Conservation (phyloP, 2,797 vertebrate genomes). For the Thaleichthys pacificus region DNA sequence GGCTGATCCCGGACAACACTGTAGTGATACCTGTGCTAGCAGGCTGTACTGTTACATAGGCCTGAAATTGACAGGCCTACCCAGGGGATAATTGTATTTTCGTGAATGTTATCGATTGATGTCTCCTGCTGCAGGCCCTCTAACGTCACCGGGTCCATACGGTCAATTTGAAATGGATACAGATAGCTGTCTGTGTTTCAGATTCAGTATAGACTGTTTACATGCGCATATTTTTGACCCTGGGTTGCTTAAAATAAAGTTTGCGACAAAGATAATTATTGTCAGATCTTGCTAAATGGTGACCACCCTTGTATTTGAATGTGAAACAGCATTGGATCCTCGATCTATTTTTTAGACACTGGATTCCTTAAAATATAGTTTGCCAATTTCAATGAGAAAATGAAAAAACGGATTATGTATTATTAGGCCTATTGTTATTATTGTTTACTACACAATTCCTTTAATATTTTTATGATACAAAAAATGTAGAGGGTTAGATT, state of each 20-base stretch:
- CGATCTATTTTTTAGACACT: no score
- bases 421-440: not conserved
- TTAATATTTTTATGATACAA: no score
- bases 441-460: not conserved
- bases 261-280: no score
- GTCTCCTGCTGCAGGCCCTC: not conserved
- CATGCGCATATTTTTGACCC: no score
- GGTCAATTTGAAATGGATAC: not conserved
- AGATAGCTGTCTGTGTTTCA: not conserved
- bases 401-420: not conserved
- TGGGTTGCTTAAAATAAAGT: no score
- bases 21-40: not conserved
- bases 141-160: not conserved
- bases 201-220: no score
- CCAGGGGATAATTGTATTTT: not conserved
- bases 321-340: not conserved
- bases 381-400: no score
- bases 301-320: not conserved
- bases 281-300: not conserved
- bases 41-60: not conserved
- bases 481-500: no score
- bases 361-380: no score
- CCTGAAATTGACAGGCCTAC: not conserved
- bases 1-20: not conserved
- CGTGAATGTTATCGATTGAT: not conserved